phyloP scores from a whole-genome alignment of 1,140 invertebrate species.

The Condylostylus longicornis region DNA sequence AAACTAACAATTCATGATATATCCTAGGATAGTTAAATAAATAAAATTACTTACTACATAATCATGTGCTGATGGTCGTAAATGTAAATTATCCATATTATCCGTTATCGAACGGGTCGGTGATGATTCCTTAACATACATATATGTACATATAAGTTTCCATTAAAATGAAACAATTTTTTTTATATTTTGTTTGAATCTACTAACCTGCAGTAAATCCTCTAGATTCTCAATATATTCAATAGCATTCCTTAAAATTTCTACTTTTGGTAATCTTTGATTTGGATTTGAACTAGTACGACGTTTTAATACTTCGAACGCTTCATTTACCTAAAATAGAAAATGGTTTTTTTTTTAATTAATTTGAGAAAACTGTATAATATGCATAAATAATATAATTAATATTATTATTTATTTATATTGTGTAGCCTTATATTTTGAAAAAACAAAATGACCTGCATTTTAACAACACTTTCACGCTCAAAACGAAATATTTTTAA shows the following conservation, averaged over 20 bases:
- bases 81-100: slow-evolving; percentile 22
- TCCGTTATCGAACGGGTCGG: slow-evolving; percentile 22
- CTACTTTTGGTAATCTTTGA: slow-evolving; percentile 90
- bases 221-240: slow-evolving; percentile 95
- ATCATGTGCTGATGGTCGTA: slow-evolving; percentile 26
- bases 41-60: slow-evolving; percentile 32
- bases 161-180: background rate
- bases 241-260: slow-evolving; percentile 91
- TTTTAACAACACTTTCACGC: too few relatives aligned
- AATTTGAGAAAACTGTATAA: background rate
- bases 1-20: too few relatives aligned
- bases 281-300: slow-evolving; percentile 87
- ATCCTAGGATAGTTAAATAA: too few relatives aligned
- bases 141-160: too few relatives aligned
- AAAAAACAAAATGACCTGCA: background rate
- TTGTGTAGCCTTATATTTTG: background rate
- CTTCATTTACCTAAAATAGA: slow-evolving; percentile 79
- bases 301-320: slow-evolving; percentile 86
- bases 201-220: slow-evolving; percentile 51
- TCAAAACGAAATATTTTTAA: too few relatives aligned
- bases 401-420: background rate
- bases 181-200: background rate
- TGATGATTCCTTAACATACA: slow-evolving; percentile 19
- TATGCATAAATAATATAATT: background rate
- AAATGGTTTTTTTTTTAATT: background rate